Evolutionary conservation across 2,797 vertebrate genomes (phyloP).

Genomic region (Cirrhinus molitorella): DNA sequence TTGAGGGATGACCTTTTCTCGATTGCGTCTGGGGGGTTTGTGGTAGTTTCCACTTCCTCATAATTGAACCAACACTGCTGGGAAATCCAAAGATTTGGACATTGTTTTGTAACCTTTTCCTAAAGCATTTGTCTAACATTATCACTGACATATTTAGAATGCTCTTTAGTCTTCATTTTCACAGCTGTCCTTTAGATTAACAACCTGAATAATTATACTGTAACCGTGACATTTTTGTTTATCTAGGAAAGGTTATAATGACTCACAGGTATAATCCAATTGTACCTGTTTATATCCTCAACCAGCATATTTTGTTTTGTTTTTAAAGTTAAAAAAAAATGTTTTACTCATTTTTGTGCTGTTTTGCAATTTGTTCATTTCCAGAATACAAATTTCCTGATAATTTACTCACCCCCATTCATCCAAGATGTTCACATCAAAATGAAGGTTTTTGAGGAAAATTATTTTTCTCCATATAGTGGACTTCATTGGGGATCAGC

Average conservation of each 20-base stretch:
- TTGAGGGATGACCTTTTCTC: constrained; percentile 51
- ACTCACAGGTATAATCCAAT: constrained; percentile 11
- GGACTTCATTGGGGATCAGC: too few relatives aligned
- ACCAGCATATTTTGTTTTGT: neutral
- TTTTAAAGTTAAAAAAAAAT: too few relatives aligned
- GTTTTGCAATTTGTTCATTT: too few relatives aligned
- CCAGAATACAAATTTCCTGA: too few relatives aligned
- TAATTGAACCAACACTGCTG: constrained; percentile 45
- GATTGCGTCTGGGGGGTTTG: constrained; percentile 32
- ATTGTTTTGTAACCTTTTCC: constrained; percentile 46
- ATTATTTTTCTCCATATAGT: too few relatives aligned
- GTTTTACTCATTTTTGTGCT: too few relatives aligned
- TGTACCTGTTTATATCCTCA: neutral
- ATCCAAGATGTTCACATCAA: too few relatives aligned
- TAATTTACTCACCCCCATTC: too few relatives aligned
- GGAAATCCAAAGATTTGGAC: constrained; percentile 12
- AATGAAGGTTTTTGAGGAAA: too few relatives aligned
- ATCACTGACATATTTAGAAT: constrained; percentile 37
- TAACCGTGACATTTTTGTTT: constrained; percentile 11
- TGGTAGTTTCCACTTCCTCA: constrained; percentile 34
- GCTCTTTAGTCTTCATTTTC: constrained; percentile 22
- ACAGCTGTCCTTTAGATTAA: constrained; percentile 34
- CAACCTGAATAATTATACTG: constrained; percentile 26
- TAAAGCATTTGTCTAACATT: constrained; percentile 37
- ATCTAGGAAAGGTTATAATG: constrained; percentile 26